phyloP scores from a whole-genome alignment of 2,113 vertebrate species.

The Periophthalmus modestus region DNA sequence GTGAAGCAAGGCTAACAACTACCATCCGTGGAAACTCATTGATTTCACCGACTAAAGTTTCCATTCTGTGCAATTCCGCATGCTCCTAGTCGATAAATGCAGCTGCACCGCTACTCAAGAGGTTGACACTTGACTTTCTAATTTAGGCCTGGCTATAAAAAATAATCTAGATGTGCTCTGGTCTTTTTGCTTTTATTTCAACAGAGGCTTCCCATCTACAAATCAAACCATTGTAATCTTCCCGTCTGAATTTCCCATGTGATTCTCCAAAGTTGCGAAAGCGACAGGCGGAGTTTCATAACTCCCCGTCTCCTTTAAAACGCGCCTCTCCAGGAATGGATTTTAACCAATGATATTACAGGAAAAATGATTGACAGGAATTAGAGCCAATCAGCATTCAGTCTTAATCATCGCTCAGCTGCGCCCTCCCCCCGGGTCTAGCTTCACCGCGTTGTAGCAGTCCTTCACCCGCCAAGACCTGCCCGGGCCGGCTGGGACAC shows the following conservation, averaged over 20 bases:
- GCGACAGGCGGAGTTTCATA: background rate
- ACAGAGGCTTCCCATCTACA: background rate
- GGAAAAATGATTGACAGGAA: conserved; percentile 19
- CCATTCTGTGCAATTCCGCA: no score
- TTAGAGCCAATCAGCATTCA: background rate
- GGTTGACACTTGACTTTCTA: background rate
- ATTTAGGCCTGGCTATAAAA: background rate
- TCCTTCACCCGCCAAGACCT: conserved; percentile 18
- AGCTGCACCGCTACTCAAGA: no score
- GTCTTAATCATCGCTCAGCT: background rate
- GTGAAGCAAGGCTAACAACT: no score
- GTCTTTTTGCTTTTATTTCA: background rate
- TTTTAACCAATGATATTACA: background rate
- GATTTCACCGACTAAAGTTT: no score
- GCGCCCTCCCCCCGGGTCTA: background rate
- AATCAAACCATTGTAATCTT: background rate
- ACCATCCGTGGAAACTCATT: no score
- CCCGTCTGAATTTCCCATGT: background rate
- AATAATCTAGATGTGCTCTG: background rate
- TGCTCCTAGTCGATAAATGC: no score
- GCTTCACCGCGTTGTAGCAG: background rate
- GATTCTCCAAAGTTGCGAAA: conserved; percentile 1
- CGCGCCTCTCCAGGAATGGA: background rate
- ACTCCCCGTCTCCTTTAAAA: background rate
- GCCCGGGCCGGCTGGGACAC: background rate